phyloP scores from a whole-genome alignment of 2,797 vertebrate genomes.

The Pteropus rufus region DNA sequence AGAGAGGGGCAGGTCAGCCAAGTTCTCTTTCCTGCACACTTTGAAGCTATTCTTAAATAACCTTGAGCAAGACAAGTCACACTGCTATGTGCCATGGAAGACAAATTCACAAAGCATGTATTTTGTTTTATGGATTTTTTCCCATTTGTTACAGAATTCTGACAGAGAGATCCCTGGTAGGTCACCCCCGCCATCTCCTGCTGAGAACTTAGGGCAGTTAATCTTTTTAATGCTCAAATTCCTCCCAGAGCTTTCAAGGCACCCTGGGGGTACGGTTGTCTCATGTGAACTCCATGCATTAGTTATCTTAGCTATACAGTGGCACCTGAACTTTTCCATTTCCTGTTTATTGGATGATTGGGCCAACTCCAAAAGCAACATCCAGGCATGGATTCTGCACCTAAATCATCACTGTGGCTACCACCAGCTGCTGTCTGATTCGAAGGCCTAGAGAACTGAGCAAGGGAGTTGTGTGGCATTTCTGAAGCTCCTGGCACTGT shows the following conservation, averaged over 20 bases:
- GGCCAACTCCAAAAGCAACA: neutral
- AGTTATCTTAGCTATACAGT: neutral
- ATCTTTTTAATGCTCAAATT: neutral
- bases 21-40: neutral
- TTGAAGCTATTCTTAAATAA: constrained; percentile 28
- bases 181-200: neutral
- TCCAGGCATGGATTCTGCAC: neutral
- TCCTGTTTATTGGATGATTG: neutral
- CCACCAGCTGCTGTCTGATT: neutral
- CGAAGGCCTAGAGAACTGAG: neutral
- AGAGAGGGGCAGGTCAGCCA: neutral
- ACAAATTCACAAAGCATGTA: neutral
- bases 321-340: neutral
- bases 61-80: neutral
- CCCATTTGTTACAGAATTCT: constrained; percentile 2
- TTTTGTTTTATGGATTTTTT: neutral
- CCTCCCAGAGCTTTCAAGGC: neutral
- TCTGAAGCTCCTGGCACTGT: neutral
- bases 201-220: neutral
- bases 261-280: neutral
- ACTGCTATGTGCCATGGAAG: neutral
- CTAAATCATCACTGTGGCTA: neutral
- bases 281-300: neutral
- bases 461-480: neutral
- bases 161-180: neutral